Evolutionary conservation across 2,113 vertebrate genomes (phyloP).

Genomic region (Hypanus sabinus): DNA sequence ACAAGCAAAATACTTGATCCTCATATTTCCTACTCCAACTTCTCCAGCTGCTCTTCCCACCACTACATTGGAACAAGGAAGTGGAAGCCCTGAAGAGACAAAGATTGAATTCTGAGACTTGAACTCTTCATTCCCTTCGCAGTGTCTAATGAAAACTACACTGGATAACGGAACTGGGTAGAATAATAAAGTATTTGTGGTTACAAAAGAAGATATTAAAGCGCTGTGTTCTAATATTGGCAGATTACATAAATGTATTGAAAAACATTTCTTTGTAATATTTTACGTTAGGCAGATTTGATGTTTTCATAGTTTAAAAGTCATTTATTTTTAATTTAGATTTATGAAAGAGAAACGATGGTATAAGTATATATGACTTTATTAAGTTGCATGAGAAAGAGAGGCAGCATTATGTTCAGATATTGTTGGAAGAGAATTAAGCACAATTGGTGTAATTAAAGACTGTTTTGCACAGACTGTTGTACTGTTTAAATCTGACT

Average conservation of each 20-base stretch:
- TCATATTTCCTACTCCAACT: neutral
- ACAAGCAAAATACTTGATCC: neutral
- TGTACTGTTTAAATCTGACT: slow-evolving; percentile 7
- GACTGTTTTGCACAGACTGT: neutral
- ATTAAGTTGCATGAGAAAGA: neutral
- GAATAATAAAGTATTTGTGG: neutral
- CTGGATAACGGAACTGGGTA: neutral
- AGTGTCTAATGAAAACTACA: neutral
- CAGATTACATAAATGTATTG: neutral
- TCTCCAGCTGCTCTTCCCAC: neutral
- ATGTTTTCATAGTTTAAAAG: neutral
- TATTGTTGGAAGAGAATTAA: neutral
- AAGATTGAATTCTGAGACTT: neutral
- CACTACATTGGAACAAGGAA: neutral
- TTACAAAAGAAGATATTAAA: neutral
- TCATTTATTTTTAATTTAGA: neutral
- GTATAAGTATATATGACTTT: neutral
- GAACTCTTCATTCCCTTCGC: neutral
- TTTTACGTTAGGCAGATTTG: neutral
- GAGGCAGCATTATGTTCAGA: neutral
- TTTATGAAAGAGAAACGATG: neutral
- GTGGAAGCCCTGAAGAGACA: neutral
- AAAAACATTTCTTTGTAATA: neutral
- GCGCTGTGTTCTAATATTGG: neutral
- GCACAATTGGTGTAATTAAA: neutral